A percentile compares a stretch with the other conserved stretches of the same genome.
Conservation (phyloP, 2,888 invertebrate species). For the Apamea sordens region DNA sequence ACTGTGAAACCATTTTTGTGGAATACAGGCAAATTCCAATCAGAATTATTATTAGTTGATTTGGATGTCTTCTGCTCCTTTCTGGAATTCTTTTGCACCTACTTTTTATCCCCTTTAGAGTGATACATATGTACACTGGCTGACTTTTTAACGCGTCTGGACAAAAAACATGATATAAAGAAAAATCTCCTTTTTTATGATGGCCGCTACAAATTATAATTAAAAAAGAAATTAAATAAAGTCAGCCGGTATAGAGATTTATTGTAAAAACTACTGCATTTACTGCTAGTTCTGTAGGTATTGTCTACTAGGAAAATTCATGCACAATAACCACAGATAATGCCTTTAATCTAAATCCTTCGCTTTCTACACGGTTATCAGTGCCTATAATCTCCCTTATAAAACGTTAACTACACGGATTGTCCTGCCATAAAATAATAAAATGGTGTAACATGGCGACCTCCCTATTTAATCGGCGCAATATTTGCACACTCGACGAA, state of each 20-base stretch:
- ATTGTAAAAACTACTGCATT: background rate
- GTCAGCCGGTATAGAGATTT: no score
- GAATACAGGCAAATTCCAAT: background rate
- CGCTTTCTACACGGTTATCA: constrained; percentile 46
- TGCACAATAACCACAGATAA: constrained; percentile 35
- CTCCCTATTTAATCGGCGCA: constrained; percentile 57
- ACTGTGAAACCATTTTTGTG: background rate
- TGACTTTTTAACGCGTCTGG: no score
- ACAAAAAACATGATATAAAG: no score
- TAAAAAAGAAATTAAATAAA: no score
- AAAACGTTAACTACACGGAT: constrained; percentile 45
- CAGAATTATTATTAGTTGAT: background rate
- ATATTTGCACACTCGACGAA: constrained; percentile 56
- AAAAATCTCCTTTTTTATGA: no score
- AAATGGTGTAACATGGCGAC: constrained; percentile 62
- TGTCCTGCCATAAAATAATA: constrained; percentile 42
- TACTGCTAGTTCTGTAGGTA: constrained; percentile 1
- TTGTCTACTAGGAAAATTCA: constrained; percentile 4
- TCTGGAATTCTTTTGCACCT: background rate
- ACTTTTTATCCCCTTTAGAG: background rate
- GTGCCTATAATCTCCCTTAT: constrained; percentile 46
- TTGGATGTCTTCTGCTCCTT: background rate
- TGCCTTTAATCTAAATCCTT: constrained; percentile 50
- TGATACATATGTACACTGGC: background rate
- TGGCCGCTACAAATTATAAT: no score